phyloP scores from a whole-genome alignment of 2,797 vertebrate species.

The Perodicticus potto region DNA sequence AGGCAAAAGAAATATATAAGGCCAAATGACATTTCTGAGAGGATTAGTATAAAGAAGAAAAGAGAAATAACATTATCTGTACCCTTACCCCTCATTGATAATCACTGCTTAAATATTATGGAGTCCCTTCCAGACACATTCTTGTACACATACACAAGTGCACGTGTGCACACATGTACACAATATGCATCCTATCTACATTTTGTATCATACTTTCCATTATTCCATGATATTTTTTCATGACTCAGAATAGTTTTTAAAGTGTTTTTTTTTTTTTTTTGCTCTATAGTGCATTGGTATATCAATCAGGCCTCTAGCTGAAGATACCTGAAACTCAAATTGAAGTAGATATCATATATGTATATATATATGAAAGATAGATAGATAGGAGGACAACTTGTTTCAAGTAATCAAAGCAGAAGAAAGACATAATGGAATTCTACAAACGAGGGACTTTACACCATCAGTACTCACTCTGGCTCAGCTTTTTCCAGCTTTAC shows the following conservation, averaged over 20 bases:
- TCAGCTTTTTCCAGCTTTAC: neutral
- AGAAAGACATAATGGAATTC: neutral
- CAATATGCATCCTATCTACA: neutral
- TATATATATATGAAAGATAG: neutral
- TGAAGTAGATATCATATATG: neutral
- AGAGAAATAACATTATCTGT: neutral
- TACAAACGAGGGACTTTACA: neutral
- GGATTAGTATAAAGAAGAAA: neutral
- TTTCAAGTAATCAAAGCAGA: conserved; percentile 45
- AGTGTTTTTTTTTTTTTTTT: neutral
- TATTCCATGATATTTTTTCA: neutral
- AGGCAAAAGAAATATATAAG: neutral
- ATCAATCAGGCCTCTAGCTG: neutral
- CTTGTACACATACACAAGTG: neutral
- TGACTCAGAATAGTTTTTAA: neutral
- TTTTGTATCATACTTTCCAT: neutral
- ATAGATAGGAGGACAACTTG: neutral
- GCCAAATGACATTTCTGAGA: neutral
- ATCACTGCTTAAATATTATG: neutral
- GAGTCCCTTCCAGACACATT: neutral
- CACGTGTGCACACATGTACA: neutral
- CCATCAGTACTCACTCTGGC: neutral
- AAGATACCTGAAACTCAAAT: neutral
- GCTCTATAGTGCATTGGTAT: neutral
- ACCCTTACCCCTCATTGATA: neutral